Conservation (phyloP, 2,113 vertebrate genomes). For the Datnioides undecimradiatus region DNA sequence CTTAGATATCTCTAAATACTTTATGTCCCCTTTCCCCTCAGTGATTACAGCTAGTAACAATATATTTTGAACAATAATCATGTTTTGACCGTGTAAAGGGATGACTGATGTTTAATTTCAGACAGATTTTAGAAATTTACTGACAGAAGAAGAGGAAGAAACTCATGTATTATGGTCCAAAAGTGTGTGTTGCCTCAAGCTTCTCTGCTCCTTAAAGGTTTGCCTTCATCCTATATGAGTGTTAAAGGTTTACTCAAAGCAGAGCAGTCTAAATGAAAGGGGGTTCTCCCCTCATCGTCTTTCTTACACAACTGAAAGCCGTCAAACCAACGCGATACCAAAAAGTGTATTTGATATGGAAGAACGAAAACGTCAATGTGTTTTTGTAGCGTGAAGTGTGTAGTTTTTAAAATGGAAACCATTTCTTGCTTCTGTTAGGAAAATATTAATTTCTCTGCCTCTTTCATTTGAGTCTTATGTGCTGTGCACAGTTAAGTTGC, state of each 20-base stretch:
- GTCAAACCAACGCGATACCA: conserved; percentile 65
- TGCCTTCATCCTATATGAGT: conserved; percentile 38
- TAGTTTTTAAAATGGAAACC: conserved; percentile 64
- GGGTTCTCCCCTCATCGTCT: background rate
- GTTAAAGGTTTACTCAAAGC: conserved; percentile 68
- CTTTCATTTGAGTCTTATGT: conserved; percentile 56
- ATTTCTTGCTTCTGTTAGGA: conserved; percentile 69
- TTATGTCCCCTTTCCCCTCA: background rate
- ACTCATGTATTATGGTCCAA: background rate
- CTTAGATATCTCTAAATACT: background rate
- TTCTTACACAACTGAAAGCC: conserved; percentile 43
- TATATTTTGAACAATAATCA: too few relatives aligned
- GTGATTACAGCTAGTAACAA: background rate
- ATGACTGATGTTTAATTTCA: background rate
- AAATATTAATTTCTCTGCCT: conserved; percentile 42
- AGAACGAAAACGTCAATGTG: conserved; percentile 45
- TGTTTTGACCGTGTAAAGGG: background rate
- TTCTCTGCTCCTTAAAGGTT: conserved; percentile 56
- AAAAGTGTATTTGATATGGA: conserved; percentile 72
- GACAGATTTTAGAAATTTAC: conserved; percentile 1
- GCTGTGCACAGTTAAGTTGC: conserved; percentile 52
- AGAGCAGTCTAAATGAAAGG: conserved; percentile 30
- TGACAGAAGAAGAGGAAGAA: too few relatives aligned
- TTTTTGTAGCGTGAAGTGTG: conserved; percentile 68
- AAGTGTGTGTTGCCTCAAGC: conserved; percentile 23